These are phyloP conservation scores for Pheosia tremula DNA, from an alignment of 2,888 invertebrate genomes.

Conservation along the genomic window DNA sequence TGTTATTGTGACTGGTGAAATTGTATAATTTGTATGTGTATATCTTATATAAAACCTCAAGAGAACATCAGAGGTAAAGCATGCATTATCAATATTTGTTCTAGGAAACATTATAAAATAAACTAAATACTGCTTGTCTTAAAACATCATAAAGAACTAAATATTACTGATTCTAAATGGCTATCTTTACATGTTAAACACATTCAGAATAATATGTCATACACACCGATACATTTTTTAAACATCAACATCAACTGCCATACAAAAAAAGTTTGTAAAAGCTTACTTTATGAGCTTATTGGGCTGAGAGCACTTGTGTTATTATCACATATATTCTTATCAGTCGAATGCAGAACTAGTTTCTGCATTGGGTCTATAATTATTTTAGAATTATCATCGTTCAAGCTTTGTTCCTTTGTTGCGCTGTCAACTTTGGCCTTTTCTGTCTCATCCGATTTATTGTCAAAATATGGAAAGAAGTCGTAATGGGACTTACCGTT, in stretches of 20 bases:
- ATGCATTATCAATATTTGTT: slow-evolving; percentile 12
- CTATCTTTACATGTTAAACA: slow-evolving; percentile 38
- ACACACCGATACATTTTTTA: slow-evolving; percentile 60
- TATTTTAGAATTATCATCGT: slow-evolving; percentile 74
- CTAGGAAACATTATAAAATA: slow-evolving; percentile 15
- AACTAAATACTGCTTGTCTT: background rate
- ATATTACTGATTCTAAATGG: slow-evolving; percentile 44
- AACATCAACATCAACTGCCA: slow-evolving; percentile 45
- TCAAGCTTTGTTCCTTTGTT: slow-evolving; percentile 41
- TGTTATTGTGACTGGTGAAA: too few relatives aligned
- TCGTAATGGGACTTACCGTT: slow-evolving; percentile 76
- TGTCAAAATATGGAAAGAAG: slow-evolving; percentile 79
- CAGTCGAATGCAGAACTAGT: slow-evolving; percentile 81
- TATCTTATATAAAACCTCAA: too few relatives aligned
- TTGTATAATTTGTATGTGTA: too few relatives aligned
- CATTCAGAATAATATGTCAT: slow-evolving; percentile 38
- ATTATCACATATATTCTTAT: slow-evolving; percentile 83
- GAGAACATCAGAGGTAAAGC: too few relatives aligned
- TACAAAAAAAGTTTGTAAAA: slow-evolving; percentile 70
- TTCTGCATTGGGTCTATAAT: slow-evolving; percentile 83
- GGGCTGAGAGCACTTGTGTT: slow-evolving; percentile 80
- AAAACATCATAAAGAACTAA: slow-evolving; percentile 34
- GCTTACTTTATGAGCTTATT: slow-evolving; percentile 75
- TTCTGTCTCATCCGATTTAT: slow-evolving; percentile 58
- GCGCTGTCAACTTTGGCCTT: slow-evolving; percentile 29